Evolutionary conservation across 2,113 vertebrate genomes (phyloP).

Genomic region (Eclectus roratus): DNA sequence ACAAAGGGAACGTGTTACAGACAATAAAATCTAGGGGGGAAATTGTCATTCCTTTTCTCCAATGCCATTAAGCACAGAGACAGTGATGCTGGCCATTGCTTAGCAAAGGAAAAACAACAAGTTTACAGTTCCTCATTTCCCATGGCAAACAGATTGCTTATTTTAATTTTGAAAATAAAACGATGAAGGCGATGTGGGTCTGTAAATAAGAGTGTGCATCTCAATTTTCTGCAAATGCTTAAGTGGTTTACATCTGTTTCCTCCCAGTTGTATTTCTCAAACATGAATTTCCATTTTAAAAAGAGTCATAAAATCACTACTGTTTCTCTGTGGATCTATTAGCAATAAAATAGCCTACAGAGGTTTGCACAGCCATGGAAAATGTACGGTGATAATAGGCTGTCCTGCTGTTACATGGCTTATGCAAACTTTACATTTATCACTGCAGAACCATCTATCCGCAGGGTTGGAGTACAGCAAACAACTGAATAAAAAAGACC

Average conservation of each 20-base stretch:
- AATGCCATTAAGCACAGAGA: conserved; percentile 72
- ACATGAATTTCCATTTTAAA: conserved; percentile 92
- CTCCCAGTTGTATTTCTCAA: conserved; percentile 87
- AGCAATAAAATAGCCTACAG: conserved; percentile 89
- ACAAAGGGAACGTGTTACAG: conserved; percentile 64
- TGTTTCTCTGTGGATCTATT: conserved; percentile 89
- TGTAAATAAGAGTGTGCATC: conserved; percentile 86
- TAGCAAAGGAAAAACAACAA: conserved; percentile 73
- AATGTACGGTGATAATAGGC: conserved; percentile 89
- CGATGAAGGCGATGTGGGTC: conserved; percentile 74
- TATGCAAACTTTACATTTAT: conserved; percentile 90
- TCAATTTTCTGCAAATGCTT: conserved; percentile 85
- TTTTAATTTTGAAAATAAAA: conserved; percentile 84
- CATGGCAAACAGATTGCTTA: conserved; percentile 82
- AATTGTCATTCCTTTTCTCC: conserved; percentile 60
- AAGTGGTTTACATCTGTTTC: conserved; percentile 87
- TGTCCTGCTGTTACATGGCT: conserved; percentile 88
- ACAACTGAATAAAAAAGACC: conserved; percentile 80
- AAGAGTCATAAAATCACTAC: conserved; percentile 87
- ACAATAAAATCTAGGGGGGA: conserved; percentile 70
- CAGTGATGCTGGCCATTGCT: conserved; percentile 57
- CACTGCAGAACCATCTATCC: conserved; percentile 84
- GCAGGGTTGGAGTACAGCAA: conserved; percentile 79
- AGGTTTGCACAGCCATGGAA: conserved; percentile 89
- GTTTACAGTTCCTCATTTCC: conserved; percentile 78